Conservation (phyloP, 2,113 vertebrate species). For the Saccopteryx leptura region DNA sequence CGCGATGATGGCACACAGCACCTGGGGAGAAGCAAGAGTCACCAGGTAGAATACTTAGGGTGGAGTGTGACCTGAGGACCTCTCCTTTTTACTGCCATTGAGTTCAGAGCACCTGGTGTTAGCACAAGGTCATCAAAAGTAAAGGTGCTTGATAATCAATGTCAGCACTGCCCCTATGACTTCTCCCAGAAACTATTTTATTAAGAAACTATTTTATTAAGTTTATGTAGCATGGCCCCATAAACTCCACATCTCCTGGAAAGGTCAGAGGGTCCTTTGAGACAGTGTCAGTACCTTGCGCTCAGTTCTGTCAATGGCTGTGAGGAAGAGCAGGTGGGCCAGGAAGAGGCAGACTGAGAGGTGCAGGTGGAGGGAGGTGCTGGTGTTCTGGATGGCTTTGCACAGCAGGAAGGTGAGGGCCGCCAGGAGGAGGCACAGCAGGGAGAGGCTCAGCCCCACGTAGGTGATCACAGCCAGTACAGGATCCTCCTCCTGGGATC, state of each 20-base stretch:
- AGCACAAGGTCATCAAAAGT: too few species aligned
- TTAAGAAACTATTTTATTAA: neutral
- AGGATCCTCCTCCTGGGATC: too few species aligned
- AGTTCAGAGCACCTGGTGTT: too few species aligned
- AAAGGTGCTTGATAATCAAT: too few species aligned
- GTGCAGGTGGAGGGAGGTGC: constrained; percentile 79
- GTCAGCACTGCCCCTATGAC: too few species aligned
- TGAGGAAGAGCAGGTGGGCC: constrained; percentile 77
- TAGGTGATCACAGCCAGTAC: neutral
- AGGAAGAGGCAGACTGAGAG: constrained; percentile 76
- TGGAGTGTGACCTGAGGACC: too few species aligned
- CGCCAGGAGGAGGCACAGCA: constrained; percentile 81
- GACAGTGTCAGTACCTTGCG: constrained; percentile 7
- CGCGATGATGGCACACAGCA: too few species aligned
- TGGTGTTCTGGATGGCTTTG: constrained; percentile 72
- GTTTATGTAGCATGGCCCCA: neutral
- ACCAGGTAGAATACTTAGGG: too few species aligned
- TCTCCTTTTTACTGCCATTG: too few species aligned
- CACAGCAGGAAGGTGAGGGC: constrained; percentile 84
- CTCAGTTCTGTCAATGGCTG: neutral
- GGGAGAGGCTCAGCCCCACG: constrained; percentile 42
- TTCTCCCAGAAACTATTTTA: too few species aligned
- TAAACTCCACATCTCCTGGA: neutral
- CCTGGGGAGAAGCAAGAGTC: too few species aligned
- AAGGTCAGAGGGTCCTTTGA: neutral